These are phyloP conservation scores for Manis javanica DNA, from an alignment of 2,797 vertebrate species.

Conservation along the genomic window DNA sequence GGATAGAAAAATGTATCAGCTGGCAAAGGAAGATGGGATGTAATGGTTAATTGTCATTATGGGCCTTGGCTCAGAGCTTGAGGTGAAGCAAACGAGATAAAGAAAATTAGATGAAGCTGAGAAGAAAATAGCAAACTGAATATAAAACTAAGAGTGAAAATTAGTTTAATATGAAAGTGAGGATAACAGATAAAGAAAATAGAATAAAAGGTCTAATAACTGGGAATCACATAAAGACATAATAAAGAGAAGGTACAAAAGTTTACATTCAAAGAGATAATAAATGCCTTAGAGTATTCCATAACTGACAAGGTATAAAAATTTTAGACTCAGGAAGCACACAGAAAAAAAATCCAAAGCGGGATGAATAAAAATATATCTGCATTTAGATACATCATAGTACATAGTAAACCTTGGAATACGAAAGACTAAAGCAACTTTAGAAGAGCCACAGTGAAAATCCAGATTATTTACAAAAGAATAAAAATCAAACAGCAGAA, in stretches of 20 bases:
- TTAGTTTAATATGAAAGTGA: neutral
- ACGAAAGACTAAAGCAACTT: neutral
- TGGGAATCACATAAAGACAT: neutral
- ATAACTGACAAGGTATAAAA: neutral
- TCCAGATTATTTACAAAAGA: neutral
- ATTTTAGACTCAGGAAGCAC: neutral
- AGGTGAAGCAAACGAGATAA: neutral
- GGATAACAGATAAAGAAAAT: neutral
- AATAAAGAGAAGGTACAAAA: neutral
- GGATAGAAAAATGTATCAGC: neutral
- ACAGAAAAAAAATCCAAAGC: neutral
- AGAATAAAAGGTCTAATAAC: neutral
- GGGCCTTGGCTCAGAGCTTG: neutral
- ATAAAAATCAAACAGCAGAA: neutral
- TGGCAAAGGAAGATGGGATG: neutral
- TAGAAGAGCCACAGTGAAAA: neutral
- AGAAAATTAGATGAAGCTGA: neutral
- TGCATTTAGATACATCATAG: neutral
- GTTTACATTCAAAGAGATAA: neutral
- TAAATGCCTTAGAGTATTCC: neutral
- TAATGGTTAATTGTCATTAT: neutral
- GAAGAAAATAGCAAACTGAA: neutral
- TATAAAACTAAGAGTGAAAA: neutral
- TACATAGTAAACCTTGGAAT: neutral
- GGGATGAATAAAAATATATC: neutral